phyloP scores from a whole-genome alignment of 2,888 invertebrate genomes.

The Diabrotica balteata region DNA sequence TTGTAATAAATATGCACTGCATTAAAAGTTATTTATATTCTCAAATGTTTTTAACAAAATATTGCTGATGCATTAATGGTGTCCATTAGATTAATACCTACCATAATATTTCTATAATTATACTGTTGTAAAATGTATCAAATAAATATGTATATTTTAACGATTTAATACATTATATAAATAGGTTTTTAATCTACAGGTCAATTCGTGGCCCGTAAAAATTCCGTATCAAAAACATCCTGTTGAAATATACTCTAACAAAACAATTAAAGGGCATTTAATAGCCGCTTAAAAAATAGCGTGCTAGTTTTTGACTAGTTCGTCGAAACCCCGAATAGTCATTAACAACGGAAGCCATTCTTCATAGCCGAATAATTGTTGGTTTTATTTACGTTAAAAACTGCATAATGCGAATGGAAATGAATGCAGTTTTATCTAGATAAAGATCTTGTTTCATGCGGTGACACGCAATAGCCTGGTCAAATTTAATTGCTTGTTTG shows the following conservation, averaged over 20 bases:
- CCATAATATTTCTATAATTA: background rate
- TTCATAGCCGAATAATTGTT: constrained; percentile 51
- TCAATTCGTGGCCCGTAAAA: no score
- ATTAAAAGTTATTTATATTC: no score
- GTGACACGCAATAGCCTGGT: constrained; percentile 47
- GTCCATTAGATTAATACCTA: no score
- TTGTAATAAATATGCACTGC: no score
- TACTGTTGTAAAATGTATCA: background rate
- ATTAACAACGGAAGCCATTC: constrained; percentile 50
- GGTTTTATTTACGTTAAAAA: constrained; percentile 49
- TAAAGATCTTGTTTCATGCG: constrained; percentile 47
- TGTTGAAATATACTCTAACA: constrained; percentile 34
- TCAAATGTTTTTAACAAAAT: no score
- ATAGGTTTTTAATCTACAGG: constrained; percentile 8
- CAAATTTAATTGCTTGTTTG: constrained; percentile 36
- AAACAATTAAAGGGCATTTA: constrained; percentile 47
- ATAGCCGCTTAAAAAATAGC: constrained; percentile 45
- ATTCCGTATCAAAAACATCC: background rate
- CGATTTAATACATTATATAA: background rate
- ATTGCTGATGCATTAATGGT: no score
- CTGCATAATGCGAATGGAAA: constrained; percentile 46
- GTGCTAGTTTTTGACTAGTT: constrained; percentile 41
- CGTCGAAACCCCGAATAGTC: constrained; percentile 41
- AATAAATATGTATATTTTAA: background rate
- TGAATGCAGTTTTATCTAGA: constrained; percentile 49